These are phyloP conservation scores for Listrodromus nycthemerus DNA, from an alignment of 2,888 invertebrate genomes.

Conservation along the genomic window DNA sequence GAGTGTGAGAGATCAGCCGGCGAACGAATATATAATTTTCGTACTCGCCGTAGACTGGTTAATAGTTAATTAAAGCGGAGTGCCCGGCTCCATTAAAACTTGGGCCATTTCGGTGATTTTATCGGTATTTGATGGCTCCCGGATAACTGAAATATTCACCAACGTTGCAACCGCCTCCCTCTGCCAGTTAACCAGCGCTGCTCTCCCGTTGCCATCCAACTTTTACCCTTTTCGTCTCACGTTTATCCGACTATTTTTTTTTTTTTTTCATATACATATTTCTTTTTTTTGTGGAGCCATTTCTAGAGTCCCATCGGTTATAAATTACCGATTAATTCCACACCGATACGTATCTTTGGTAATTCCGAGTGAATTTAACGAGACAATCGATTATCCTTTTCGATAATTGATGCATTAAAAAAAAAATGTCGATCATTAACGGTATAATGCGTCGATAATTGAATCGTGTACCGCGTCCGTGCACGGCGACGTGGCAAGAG, in stretches of 20 bases:
- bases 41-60: constrained; percentile 55
- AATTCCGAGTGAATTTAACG: background rate
- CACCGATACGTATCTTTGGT: background rate
- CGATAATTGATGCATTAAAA: background rate
- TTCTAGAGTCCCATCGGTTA: background rate
- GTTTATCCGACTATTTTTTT: background rate
- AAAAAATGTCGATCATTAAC: background rate
- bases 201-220: constrained; percentile 24
- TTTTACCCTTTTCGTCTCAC: constrained; percentile 8
- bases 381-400: background rate
- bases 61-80: constrained; percentile 71
- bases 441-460: background rate
- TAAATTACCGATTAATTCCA: background rate
- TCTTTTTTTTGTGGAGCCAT: background rate
- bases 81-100: constrained; percentile 70
- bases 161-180: background rate
- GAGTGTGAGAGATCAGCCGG: background rate
- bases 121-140: constrained; percentile 66
- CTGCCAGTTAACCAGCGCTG: background rate
- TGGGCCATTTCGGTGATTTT: constrained; percentile 68
- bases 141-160: constrained; percentile 69
- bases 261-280: constrained; percentile 3
- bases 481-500: too few relatives aligned
- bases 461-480: too few relatives aligned
- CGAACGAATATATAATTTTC: constrained; percentile 46